phyloP scores from a whole-genome alignment of 2,888 invertebrate genomes.

The Cotesia congregata region DNA sequence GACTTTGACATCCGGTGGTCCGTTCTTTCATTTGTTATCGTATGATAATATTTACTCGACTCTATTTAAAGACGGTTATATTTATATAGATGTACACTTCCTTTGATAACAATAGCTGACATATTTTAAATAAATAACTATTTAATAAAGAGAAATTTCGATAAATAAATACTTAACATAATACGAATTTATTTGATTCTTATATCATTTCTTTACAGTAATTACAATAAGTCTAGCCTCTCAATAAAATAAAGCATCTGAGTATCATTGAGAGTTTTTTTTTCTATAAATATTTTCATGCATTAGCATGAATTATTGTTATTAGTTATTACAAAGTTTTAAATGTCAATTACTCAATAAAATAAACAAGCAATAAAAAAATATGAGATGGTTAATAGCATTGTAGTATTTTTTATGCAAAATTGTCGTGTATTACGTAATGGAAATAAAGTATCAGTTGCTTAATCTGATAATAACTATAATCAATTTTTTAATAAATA shows the following conservation, averaged over 20 bases:
- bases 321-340: neutral
- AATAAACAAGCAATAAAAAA: neutral
- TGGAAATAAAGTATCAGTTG: neutral
- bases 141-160: neutral
- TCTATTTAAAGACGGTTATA: slow-evolving; percentile 7
- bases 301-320: neutral
- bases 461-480: neutral
- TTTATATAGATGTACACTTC: slow-evolving; percentile 4
- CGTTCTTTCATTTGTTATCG: neutral
- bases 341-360: slow-evolving; percentile 1
- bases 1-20: slow-evolving; percentile 6
- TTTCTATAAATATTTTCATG: neutral
- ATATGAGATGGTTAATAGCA: neutral
- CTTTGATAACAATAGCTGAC: slow-evolving; percentile 8
- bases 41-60: slow-evolving; percentile 3
- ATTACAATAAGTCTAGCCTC: neutral
- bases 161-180: neutral
- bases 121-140: neutral
- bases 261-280: neutral
- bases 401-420: neutral
- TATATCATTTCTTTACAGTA: neutral
- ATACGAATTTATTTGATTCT: neutral
- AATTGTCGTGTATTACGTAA: neutral
- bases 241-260: neutral
- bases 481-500: neutral